These are phyloP conservation scores for Serranus cabrilla DNA, from an alignment of 2,797 vertebrate species.

Conservation along the genomic window DNA sequence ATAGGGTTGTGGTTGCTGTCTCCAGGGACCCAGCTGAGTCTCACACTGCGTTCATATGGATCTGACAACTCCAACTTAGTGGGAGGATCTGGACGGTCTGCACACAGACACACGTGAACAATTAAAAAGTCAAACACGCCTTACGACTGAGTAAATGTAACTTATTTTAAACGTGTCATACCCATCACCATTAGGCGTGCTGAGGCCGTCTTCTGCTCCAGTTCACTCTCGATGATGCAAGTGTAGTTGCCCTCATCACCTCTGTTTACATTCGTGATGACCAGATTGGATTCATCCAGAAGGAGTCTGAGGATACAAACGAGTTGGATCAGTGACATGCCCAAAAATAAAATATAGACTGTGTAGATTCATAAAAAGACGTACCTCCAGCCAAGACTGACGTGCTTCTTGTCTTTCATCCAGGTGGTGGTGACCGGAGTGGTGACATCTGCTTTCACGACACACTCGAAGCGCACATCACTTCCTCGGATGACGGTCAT, in stretches of 20 bases:
- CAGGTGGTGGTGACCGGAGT: conserved; percentile 90
- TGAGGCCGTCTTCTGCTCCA: conserved; percentile 93
- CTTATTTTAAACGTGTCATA: conserved; percentile 70
- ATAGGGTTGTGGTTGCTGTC: conserved; percentile 95
- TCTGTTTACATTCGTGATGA: conserved; percentile 91
- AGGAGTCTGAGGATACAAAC: conserved; percentile 86
- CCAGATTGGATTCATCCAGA: conserved; percentile 93
- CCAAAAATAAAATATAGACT: too few species aligned
- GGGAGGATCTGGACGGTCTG: conserved; percentile 93
- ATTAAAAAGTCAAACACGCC: conserved; percentile 1
- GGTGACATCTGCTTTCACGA: conserved; percentile 88
- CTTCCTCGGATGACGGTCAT: conserved; percentile 89
- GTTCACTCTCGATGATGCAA: conserved; percentile 92
- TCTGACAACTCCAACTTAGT: conserved; percentile 93
- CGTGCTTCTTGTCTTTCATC: conserved; percentile 90
- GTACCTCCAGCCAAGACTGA: conserved; percentile 91
- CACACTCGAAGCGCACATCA: conserved; percentile 91
- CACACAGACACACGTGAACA: conserved; percentile 10
- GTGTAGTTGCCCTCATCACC: conserved; percentile 95
- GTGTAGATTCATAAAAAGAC: conserved; percentile 4
- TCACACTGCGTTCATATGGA: conserved; percentile 92
- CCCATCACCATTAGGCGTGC: conserved; percentile 94
- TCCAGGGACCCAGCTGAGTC: conserved; percentile 93
- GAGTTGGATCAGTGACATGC: background rate
- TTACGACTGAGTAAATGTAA: background rate